Conservation (phyloP, 2,113 vertebrate species). For the Tragelaphus strepsiceros region DNA sequence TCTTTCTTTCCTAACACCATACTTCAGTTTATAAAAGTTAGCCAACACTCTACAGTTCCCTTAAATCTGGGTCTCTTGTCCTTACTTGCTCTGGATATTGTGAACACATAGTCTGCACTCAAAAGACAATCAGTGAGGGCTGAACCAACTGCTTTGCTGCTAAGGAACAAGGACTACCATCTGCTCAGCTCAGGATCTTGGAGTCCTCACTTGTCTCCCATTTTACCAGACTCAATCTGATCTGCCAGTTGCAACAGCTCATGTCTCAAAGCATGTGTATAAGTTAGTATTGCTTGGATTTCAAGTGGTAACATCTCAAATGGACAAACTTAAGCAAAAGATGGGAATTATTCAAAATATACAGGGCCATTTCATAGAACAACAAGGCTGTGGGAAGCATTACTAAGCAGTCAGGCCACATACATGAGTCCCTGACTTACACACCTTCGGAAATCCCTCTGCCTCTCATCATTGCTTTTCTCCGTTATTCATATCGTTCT, state of each 20-base stretch:
- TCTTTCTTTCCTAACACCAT: neutral
- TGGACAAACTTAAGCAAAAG: neutral
- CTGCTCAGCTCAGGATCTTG: neutral
- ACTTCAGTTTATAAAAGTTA: neutral
- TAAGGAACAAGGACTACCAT: neutral
- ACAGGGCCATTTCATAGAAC: neutral
- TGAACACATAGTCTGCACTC: neutral
- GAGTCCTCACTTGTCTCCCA: neutral
- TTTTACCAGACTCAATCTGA: neutral
- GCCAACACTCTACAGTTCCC: neutral
- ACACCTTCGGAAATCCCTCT: neutral
- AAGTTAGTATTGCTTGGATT: neutral
- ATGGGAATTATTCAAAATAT: neutral
- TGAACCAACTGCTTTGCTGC: neutral
- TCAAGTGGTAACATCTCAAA: constrained; percentile 11
- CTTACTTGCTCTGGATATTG: constrained; percentile 28
- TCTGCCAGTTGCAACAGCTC: constrained; percentile 8
- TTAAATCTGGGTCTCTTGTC: neutral
- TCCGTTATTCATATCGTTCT: neutral
- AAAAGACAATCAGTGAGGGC: neutral
- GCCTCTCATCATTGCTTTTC: neutral
- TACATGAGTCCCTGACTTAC: neutral
- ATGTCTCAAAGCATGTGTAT: neutral
- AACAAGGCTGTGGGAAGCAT: neutral
- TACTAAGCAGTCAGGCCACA: neutral